These are phyloP conservation scores for Varanus komodoensis DNA, from an alignment of 2,113 vertebrate genomes.

Conservation along the genomic window DNA sequence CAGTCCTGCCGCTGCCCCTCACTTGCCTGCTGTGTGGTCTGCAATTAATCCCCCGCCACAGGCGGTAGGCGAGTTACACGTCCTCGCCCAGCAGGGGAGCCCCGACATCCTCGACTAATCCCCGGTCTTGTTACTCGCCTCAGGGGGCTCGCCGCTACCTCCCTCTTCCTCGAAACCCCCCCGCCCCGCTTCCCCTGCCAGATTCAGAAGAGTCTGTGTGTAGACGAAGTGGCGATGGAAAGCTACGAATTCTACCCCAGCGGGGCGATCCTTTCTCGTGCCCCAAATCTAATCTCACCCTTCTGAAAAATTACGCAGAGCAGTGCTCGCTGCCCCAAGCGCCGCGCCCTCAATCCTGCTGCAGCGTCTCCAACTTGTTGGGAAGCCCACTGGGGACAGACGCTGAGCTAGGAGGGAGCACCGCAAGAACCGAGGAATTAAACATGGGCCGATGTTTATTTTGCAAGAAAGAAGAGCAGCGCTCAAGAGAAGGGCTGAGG, in stretches of 20 bases:
- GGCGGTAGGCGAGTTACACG: slow-evolving; percentile 23
- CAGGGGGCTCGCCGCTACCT: slow-evolving; percentile 29
- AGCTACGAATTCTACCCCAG: background rate
- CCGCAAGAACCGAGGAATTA: background rate
- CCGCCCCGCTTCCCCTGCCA: background rate
- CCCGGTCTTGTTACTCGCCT: slow-evolving; percentile 30
- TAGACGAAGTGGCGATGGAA: background rate
- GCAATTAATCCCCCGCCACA: slow-evolving; percentile 36
- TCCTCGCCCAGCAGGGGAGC: slow-evolving; percentile 29
- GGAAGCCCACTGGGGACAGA: background rate
- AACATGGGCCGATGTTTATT: background rate
- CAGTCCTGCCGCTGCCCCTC: background rate
- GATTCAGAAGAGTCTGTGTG: background rate
- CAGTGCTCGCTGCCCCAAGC: background rate
- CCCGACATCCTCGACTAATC: slow-evolving; percentile 25
- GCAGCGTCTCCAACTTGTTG: background rate
- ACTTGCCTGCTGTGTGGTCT: slow-evolving; percentile 31
- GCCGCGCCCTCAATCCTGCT: background rate
- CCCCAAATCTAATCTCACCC: background rate
- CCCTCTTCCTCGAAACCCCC: background rate
- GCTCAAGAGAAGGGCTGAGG: background rate
- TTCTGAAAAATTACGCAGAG: background rate
- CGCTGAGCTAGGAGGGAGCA: background rate
- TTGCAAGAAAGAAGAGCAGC: background rate
- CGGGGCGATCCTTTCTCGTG: no score